Evolutionary conservation across 1,140 invertebrate species (phyloP).

Genomic region (Cardiocondyla obscurior): DNA sequence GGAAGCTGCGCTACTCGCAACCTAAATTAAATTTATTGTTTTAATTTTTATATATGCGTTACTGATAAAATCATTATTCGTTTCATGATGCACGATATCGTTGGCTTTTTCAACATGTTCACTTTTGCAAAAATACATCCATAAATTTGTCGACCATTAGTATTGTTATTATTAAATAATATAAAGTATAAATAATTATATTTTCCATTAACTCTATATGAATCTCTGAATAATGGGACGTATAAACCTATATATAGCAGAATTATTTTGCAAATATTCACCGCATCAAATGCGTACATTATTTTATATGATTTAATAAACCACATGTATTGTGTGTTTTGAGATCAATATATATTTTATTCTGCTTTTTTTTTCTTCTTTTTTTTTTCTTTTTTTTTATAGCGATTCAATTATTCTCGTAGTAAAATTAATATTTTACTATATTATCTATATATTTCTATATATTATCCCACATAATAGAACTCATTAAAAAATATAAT

Average conservation of each 20-base stretch:
- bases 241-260: neutral
- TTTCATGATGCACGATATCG: neutral
- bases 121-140: neutral
- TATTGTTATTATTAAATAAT: conserved; percentile 45
- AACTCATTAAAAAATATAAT: neutral
- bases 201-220: conserved; percentile 47
- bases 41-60: neutral
- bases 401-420: neutral
- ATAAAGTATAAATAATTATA: conserved; percentile 28
- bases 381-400: neutral
- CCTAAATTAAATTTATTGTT: neutral
- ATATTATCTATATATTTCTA: no score
- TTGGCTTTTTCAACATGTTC: neutral
- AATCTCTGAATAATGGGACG: conserved; percentile 30
- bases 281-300: neutral
- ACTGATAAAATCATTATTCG: neutral
- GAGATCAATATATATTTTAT: conserved; percentile 30
- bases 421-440: neutral
- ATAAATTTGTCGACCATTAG: conserved; percentile 36
- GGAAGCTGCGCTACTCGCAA: neutral
- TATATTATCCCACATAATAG: neutral
- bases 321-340: neutral
- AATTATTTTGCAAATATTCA: conserved; percentile 41
- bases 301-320: conserved; percentile 37
- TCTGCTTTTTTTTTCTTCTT: neutral